These are phyloP conservation scores for Triplophysa yarkandensis DNA, from an alignment of 2,797 vertebrate species.

Conservation along the genomic window DNA sequence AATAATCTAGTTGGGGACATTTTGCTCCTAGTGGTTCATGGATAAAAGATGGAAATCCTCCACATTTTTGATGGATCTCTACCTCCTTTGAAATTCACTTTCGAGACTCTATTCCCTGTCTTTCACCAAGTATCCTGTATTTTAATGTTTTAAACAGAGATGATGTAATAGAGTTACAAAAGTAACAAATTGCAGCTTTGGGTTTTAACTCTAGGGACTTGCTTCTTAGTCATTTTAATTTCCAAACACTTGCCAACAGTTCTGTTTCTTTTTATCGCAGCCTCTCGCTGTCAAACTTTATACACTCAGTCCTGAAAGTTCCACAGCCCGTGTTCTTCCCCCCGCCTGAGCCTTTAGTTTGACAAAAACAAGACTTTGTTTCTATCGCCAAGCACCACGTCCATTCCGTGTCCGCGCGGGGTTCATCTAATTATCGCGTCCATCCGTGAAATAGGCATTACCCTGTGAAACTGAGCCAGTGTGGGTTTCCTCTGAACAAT, in stretches of 20 bases:
- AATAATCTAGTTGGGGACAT: no score
- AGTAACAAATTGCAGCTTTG: no score
- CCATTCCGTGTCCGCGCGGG: constrained; percentile 9
- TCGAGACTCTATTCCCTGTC: no score
- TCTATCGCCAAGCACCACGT: constrained; percentile 24
- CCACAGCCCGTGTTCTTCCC: not conserved
- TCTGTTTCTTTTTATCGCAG: not conserved
- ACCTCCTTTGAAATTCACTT: no score
- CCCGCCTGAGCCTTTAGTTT: constrained; percentile 6
- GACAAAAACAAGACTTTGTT: constrained; percentile 19
- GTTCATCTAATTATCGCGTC: constrained; percentile 53
- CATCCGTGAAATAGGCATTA: constrained; percentile 50
- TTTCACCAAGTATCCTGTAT: no score
- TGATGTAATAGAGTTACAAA: no score
- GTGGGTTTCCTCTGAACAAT: constrained; percentile 37
- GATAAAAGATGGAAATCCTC: no score
- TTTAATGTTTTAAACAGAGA: no score
- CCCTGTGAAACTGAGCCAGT: constrained; percentile 54
- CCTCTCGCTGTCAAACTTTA: not conserved
- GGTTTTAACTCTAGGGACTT: no score
- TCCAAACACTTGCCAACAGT: not conserved
- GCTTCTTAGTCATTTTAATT: not conserved
- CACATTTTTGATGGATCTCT: no score
- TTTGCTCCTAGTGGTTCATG: no score
- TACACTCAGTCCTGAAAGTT: not conserved